Percentiles rank a stretch among this genome's conserved stretches.
Evolutionary conservation across 2,797 vertebrate species (phyloP).

Genomic region (Antennarius maculatus): DNA sequence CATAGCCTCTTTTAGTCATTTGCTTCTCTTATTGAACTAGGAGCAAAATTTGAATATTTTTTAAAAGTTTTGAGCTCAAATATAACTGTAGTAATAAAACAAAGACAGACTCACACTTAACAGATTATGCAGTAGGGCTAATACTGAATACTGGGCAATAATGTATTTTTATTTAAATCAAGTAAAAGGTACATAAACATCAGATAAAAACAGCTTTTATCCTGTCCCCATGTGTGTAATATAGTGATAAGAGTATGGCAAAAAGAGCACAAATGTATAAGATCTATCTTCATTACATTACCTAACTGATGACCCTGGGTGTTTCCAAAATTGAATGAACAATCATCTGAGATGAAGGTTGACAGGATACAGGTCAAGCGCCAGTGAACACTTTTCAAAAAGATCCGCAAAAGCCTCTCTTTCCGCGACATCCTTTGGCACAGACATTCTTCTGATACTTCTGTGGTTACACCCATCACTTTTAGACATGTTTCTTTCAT

Average conservation of each 20-base stretch:
- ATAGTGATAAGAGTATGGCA: conserved; percentile 41
- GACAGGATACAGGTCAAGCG: conserved; percentile 46
- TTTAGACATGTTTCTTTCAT: conserved; percentile 19
- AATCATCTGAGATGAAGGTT: conserved; percentile 52
- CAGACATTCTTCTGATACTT: conserved; percentile 23
- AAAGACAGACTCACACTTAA: conserved; percentile 31
- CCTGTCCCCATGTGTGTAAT: conserved; percentile 12
- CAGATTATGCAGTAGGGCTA: conserved; percentile 27
- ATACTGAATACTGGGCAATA: conserved; percentile 29
- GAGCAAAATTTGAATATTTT: conserved; percentile 26
- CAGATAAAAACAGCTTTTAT: conserved; percentile 48
- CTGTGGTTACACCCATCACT: conserved; percentile 29
- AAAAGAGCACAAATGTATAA: conserved; percentile 46
- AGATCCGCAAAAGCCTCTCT: conserved; percentile 12
- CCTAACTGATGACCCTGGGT: conserved; percentile 39
- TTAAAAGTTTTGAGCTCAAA: conserved; percentile 27
- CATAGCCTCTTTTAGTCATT: conserved; percentile 9
- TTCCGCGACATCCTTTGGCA: conserved; percentile 24
- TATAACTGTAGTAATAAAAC: conserved; percentile 32
- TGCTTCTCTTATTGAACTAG: conserved; percentile 11
- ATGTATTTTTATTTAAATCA: conserved; percentile 36
- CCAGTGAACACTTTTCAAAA: conserved; percentile 5
- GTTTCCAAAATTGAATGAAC: conserved; percentile 32
- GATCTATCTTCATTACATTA: conserved; percentile 34
- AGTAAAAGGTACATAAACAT: conserved; percentile 41